Conservation (phyloP, 2,888 invertebrate species). For the Leptura quadrifasciata region DNA sequence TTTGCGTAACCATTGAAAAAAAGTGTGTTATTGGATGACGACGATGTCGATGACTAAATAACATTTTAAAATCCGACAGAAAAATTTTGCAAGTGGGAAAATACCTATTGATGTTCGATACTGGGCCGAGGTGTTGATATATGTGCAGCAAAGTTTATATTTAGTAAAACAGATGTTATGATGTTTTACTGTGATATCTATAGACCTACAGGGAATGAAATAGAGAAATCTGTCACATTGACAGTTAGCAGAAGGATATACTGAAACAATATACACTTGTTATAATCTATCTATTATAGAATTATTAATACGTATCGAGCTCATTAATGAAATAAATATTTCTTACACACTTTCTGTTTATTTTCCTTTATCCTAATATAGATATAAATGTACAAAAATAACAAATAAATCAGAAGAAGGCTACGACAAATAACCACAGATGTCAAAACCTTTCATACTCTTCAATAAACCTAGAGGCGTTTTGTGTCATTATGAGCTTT, state of each 20-base stretch:
- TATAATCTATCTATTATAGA: background rate
- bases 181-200: too few relatives aligned
- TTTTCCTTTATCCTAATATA: background rate
- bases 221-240: too few relatives aligned
- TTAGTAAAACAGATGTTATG: too few relatives aligned
- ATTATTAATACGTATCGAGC: background rate
- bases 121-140: too few relatives aligned
- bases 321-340: constrained; percentile 7
- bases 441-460: background rate
- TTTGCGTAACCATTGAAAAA: too few relatives aligned
- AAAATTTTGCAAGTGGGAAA: too few relatives aligned
- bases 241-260: background rate
- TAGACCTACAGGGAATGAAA: too few relatives aligned
- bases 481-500: background rate
- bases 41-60: too few relatives aligned
- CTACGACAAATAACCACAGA: constrained; percentile 1
- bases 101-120: too few relatives aligned
- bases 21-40: too few relatives aligned
- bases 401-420: background rate
- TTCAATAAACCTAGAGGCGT: background rate
- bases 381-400: constrained; percentile 1
- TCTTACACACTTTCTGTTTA: background rate
- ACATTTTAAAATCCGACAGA: too few relatives aligned
- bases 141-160: too few relatives aligned
- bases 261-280: background rate